Evolutionary conservation across 1,140 invertebrate genomes (phyloP), one percentile per base, ranked within the genome.

Genomic region (Drosophila lini): DNA sequence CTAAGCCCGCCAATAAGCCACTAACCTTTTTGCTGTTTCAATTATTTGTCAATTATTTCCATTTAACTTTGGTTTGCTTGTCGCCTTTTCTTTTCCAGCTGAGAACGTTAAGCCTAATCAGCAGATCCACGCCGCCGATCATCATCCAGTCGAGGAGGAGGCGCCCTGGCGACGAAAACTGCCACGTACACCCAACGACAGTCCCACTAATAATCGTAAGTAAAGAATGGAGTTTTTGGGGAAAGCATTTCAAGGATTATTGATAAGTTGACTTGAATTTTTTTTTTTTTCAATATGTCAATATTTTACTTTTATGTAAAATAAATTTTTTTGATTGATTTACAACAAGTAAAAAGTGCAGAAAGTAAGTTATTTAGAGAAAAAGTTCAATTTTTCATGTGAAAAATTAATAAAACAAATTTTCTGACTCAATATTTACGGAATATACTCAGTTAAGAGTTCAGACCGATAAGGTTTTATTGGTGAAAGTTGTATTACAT

Each of bases 191-290:
- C 84, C 81, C 64, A 89, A 86, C 71, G 91, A 92, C 61, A 92
- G 89, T 80, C 91, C 91, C 82, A 85, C 86, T 82, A 92, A 92
- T 79, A 92, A 82, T 90, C 91, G 91, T 92, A 81, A 80, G 89
- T 76, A 19, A 2, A 28, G 25, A 8, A 15, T 38, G 25, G 4
- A 28, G 7, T 16, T n/a, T 9, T 19, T 22, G 15, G 9, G 19
- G 3, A 47, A 31, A 32, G 36, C 42, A 2, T 38, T 70, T 60
- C 4, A 41, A 15, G 13, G 22, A 16, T 2, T 25, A 25, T 4
- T 4, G 25, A 25, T 25, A 25, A 25, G 5, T 5, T 25, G 25
- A 25, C 3, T 25, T 25, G 25, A 4, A 5, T 25, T 25, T 25
- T 25, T 2, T 25, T 25, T 25, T 25, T 25, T 25, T 5, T 25